phyloP scores from a whole-genome alignment of 2,797 vertebrate species.

The Esox masquinongy region DNA sequence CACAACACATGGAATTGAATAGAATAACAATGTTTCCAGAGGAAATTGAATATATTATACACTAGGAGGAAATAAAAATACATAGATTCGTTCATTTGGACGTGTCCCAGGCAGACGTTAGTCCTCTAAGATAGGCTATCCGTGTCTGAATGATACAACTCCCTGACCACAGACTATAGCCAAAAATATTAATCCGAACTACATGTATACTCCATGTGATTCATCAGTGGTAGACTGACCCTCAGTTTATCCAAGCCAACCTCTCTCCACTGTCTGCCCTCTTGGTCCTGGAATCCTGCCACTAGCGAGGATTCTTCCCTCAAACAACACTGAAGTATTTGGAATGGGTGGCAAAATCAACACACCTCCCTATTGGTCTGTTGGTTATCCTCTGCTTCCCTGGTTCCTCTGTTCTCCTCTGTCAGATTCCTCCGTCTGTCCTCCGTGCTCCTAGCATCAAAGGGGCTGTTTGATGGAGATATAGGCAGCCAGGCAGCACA shows the following conservation, averaged over 20 bases:
- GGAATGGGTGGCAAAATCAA: constrained; percentile 64
- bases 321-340: constrained; percentile 67
- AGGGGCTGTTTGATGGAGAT: constrained; percentile 34
- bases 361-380: constrained; percentile 52
- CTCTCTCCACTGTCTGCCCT: constrained; percentile 40
- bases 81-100: background rate
- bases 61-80: background rate
- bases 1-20: background rate
- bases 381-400: constrained; percentile 64
- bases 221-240: constrained; percentile 42
- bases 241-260: constrained; percentile 51
- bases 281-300: constrained; percentile 57
- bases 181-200: constrained; percentile 35
- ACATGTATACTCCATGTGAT: background rate
- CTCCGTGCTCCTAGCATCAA: constrained; percentile 60
- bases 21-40: background rate
- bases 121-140: background rate
- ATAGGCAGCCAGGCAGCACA: background rate
- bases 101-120: background rate
- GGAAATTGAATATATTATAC: background rate
- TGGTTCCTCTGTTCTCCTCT: constrained; percentile 56
- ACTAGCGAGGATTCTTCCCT: constrained; percentile 46
- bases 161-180: background rate
- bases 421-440: constrained; percentile 19
- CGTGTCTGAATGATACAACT: constrained; percentile 4